phyloP scores from a whole-genome alignment of 2,113 vertebrate genomes.

The Numenius arquata region DNA sequence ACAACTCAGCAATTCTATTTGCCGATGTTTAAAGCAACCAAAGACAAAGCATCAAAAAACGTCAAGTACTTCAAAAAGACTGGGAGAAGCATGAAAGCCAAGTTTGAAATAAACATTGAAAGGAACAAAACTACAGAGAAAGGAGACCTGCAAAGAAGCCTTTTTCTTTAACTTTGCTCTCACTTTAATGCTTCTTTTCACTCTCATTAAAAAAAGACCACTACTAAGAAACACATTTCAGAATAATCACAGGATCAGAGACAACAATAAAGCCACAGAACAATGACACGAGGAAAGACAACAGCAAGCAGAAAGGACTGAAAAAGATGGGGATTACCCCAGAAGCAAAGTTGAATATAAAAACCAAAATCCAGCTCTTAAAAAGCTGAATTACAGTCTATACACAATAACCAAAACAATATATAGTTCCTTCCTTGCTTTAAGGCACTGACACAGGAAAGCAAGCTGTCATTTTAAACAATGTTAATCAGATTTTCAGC shows the following conservation, averaged over 20 bases:
- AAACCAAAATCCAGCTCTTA: background rate
- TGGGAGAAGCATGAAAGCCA: background rate
- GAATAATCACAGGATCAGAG: background rate
- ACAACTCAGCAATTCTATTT: background rate
- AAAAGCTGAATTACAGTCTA: background rate
- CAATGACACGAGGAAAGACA: background rate
- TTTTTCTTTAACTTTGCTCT: background rate
- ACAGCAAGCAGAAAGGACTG: background rate
- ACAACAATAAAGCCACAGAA: background rate
- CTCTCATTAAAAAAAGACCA: background rate
- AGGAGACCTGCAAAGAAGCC: background rate
- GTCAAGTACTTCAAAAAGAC: background rate
- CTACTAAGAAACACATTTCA: background rate
- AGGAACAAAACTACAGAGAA: background rate
- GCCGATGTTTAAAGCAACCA: background rate
- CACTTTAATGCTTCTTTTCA: background rate
- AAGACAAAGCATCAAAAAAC: background rate
- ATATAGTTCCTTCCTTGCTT: background rate
- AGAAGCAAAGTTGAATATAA: background rate
- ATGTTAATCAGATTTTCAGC: background rate
- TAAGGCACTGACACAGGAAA: background rate
- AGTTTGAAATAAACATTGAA: background rate
- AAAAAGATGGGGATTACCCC: background rate
- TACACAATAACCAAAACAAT: background rate
- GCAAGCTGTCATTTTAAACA: background rate